A percentile compares a stretch with the other conserved stretches of the same genome.
Evolutionary conservation across 2,797 vertebrate species (phyloP).

Genomic region (Hypotaenidia philippensis): DNA sequence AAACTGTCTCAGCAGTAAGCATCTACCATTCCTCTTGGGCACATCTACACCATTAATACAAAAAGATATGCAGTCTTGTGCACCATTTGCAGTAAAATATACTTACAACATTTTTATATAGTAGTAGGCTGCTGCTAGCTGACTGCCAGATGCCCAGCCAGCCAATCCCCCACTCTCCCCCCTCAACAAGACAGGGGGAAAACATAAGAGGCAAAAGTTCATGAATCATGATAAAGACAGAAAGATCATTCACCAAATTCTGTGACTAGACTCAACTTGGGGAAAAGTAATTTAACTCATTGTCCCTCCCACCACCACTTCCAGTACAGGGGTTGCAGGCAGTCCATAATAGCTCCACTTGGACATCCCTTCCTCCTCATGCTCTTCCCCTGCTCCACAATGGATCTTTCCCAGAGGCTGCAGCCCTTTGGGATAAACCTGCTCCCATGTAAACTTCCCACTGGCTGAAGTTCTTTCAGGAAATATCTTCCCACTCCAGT

Average conservation of each 20-base stretch:
- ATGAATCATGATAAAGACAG: background rate
- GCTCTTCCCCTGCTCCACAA: background rate
- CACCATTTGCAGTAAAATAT: background rate
- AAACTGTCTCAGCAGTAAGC: background rate
- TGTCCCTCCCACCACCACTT: background rate
- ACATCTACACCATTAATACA: background rate
- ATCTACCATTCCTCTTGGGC: background rate
- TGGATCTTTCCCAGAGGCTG: background rate
- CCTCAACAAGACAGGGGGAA: background rate
- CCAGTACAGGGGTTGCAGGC: background rate
- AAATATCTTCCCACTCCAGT: background rate
- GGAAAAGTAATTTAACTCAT: background rate
- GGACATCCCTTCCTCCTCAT: background rate
- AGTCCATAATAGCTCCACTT: background rate
- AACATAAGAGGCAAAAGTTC: background rate
- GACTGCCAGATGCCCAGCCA: background rate
- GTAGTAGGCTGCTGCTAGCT: background rate
- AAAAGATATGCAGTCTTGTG: background rate
- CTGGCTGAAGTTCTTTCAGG: background rate
- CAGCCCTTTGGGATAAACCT: background rate
- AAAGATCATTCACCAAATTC: background rate
- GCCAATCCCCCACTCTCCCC: background rate
- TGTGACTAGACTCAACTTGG: accelerated
- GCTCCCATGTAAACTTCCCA: background rate
- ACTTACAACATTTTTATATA: background rate